Evolutionary conservation across 92 coral and sea anemone species (phyloP).

Genomic region (Parazoanthus atlanticus): DNA sequence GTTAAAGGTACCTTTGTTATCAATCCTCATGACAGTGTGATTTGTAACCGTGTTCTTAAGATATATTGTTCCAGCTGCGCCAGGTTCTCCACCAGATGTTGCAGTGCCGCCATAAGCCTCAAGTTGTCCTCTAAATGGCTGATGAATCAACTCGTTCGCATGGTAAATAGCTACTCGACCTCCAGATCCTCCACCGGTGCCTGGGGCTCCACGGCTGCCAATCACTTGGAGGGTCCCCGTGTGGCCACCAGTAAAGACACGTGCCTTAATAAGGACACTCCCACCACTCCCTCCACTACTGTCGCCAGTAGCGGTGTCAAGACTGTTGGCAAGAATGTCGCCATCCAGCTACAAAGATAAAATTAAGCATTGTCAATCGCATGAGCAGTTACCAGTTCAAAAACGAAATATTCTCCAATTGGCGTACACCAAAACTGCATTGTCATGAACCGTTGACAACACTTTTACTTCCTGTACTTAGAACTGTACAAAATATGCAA

Average conservation of each 20-base stretch:
- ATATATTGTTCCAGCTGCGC: constrained; percentile 75
- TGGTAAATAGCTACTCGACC: constrained; percentile 74
- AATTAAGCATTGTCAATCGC: neutral
- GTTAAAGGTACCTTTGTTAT: constrained; percentile 57
- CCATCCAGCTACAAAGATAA: constrained; percentile 59
- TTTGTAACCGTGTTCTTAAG: constrained; percentile 58
- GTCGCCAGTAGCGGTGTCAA: constrained; percentile 45
- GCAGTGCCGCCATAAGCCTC: constrained; percentile 69
- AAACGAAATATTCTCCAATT: neutral
- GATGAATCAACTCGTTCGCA: constrained; percentile 58
- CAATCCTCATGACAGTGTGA: constrained; percentile 53
- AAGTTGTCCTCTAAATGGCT: constrained; percentile 64
- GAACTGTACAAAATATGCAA: too few species aligned
- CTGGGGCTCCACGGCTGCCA: constrained; percentile 65
- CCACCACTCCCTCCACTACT: constrained; percentile 81
- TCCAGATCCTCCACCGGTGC: constrained; percentile 76
- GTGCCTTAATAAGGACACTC: constrained; percentile 60
- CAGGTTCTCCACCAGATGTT: constrained; percentile 65
- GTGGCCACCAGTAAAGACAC: constrained; percentile 72
- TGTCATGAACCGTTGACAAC: too few species aligned
- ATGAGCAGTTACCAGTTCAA: neutral
- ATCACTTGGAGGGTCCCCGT: constrained; percentile 65
- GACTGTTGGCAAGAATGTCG: constrained; percentile 59
- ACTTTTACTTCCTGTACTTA: too few species aligned
- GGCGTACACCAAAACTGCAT: too few species aligned